phyloP scores from a whole-genome alignment of 2,797 vertebrate species.

The Syncerus caffer region DNA sequence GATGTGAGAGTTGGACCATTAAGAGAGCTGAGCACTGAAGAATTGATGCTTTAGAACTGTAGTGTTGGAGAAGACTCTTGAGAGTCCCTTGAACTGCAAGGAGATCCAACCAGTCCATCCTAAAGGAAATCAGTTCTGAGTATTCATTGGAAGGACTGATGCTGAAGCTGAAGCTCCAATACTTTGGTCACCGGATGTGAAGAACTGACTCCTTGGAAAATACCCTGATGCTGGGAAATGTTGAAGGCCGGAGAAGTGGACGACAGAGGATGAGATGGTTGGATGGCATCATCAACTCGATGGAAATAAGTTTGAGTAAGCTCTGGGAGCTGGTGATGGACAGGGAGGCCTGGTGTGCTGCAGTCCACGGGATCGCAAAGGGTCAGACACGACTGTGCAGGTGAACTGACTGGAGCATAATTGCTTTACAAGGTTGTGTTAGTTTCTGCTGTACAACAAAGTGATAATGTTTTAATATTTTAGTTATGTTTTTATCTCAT shows the following conservation, averaged over 20 bases:
- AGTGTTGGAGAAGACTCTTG: not conserved
- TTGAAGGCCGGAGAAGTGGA: not conserved
- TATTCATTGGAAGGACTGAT: not conserved
- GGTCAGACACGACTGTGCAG: fast-evolving
- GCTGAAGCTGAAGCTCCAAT: not conserved
- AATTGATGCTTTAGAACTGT: not conserved
- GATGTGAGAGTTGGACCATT: not conserved
- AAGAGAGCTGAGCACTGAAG: not conserved
- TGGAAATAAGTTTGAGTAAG: not conserved
- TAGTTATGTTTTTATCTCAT: not conserved
- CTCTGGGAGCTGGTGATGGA: not conserved
- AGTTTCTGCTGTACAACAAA: not conserved
- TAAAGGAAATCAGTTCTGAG: not conserved
- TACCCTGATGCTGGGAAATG: not conserved
- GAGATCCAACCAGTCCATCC: not conserved
- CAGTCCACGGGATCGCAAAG: not conserved
- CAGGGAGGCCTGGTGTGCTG: not conserved
- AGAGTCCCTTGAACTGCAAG: not conserved
- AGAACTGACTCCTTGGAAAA: not conserved
- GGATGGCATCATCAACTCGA: not conserved
- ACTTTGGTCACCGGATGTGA: not conserved
- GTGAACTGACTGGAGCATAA: not conserved
- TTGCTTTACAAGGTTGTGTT: not conserved
- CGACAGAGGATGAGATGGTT: not conserved
- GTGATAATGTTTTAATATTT: not conserved